Evolutionary conservation across 2,888 invertebrate genomes (phyloP), one percentile per base, ranked within the genome.

Genomic region (Himalopsyche kuldschensis): DNA sequence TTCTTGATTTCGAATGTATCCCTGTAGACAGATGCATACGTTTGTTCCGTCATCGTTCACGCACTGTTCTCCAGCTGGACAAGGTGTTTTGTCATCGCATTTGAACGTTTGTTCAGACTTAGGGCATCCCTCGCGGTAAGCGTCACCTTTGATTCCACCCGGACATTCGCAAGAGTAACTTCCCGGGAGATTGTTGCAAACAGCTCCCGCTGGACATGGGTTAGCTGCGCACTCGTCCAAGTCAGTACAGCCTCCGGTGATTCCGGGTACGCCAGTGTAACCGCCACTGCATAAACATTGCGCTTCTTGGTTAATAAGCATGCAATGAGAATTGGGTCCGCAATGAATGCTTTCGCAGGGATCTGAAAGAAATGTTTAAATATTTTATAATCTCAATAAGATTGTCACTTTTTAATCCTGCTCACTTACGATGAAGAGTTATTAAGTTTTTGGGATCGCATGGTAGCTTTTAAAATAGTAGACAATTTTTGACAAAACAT

Each of bases 1-100:
- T 87, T 94, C 93, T 78, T 92, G 91, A 88, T 95, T 96, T 46
- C 97, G 92, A n/a, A 94, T 93, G 88, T 96, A 97, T 46, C 97
- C 97, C 90, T 96, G 95, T 63, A 96, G 95, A 88, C 98, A 98
- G 87, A 97, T 95, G 88, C 98, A 98, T 27, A 97, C 97, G 88
- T 95, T 95, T 89, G 94, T 94, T 63, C 95, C 95, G 80, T 95
- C 94, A 87, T 97, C 96, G 86, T 93, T 92, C 79, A 97, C 94
- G 89, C 98, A 98, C 89, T 96, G 95, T 89, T 98, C 98, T 30
- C 96, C 96, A 35, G 93, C 89, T 0, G 96, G 95, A 88, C 97
- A 97, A 0, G 97, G 97, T 87, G 94, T 94, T 1, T 91, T 91
- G 55, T 93, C 93, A 79, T 95, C 95, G 88, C 97, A 97, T 87